Conservation (phyloP, 2,888 invertebrate genomes). For the Mythimna ferrago region DNA sequence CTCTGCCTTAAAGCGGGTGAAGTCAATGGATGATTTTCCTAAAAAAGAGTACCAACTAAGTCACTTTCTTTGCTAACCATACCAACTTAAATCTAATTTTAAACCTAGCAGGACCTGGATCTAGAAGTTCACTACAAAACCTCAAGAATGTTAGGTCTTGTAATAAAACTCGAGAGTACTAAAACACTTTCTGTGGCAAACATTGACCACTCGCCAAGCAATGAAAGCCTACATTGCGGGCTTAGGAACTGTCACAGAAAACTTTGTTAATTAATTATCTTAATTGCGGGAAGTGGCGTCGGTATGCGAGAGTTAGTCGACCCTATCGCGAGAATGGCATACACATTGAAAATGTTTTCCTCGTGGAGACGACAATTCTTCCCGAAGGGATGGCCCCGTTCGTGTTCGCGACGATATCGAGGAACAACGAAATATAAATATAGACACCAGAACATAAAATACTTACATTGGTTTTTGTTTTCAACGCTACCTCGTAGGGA, state of each 20-base stretch:
- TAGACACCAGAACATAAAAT: neutral
- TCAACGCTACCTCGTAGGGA: no score
- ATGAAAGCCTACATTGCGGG: slow-evolving; percentile 38
- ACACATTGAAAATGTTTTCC: slow-evolving; percentile 62
- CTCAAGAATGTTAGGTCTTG: slow-evolving; percentile 16
- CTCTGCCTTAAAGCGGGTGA: no score
- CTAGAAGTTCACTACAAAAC: no score
- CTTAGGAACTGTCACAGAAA: slow-evolving; percentile 53
- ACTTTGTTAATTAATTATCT: slow-evolving; percentile 63
- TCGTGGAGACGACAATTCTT: slow-evolving; percentile 46
- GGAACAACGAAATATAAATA: neutral
- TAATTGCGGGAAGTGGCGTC: slow-evolving; percentile 61
- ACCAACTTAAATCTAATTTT: slow-evolving; percentile 8
- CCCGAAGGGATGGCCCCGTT: slow-evolving; percentile 10
- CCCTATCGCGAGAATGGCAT: slow-evolving; percentile 41
- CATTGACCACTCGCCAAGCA: slow-evolving; percentile 47
- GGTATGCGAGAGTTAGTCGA: slow-evolving; percentile 52
- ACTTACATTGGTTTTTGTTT: no score
- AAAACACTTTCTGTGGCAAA: slow-evolving; percentile 46
- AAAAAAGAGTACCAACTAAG: no score
- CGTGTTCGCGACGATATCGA: slow-evolving; percentile 16
- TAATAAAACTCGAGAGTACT: slow-evolving; percentile 19
- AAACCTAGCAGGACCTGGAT: neutral
- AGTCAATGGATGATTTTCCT: no score
- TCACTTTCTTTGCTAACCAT: neutral